Base-by-base conservation (phyloP, 2,888 invertebrate genomes). In the Athalia circularis region DNA sequence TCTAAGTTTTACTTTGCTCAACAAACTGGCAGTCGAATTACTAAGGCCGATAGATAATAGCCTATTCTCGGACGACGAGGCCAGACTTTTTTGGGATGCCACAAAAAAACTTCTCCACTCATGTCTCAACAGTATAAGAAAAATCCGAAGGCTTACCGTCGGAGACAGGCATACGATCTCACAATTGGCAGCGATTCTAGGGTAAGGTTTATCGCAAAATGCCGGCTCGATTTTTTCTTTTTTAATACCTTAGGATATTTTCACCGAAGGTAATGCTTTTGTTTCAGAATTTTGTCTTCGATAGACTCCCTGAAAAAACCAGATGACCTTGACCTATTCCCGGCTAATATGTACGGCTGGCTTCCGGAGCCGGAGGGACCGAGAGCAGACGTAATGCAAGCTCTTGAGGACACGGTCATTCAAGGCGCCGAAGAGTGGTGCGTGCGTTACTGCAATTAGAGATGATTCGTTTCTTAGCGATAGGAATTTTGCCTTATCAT, bases 11-110 rank as follows among this genome's bases (percentile, higher is more conserved):
- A 92, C 93, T 52, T 92, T 98, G 80, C 96, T 98, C 89, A 94
- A 95, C 79, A 92, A 92, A 77, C 91, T 97, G 77, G 91, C 96
- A 74, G 94, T 95, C 64, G 94, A 95, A 85, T 91, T 98, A 67
- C 91, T 94, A 59, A 92, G 93, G 83, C 92, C 94, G 9, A 90
- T 96, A 86, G 93, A 94, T 82, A 93, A 93, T 50, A 93, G 93
- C 13, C 85, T 91, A 0, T 90, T 93, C 45, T 92, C 92, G 50
- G 91, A 91, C 29, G 95, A 95, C 87, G 93, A 93, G 83, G 89
- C 92, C 3, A 95, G 94, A 91, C 90, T 95, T 61, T 96, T 96
- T 88, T 96, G 96, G 96, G 95, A 96, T 81, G 94, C 95, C 0
- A 93, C 94, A 0, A 95, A 93, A 85, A 95, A 95, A 88, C 87